A percentile compares a stretch with the other conserved stretches of the same genome.
Conservation (phyloP, 2,888 invertebrate species). For the Syrista parreyssii region DNA sequence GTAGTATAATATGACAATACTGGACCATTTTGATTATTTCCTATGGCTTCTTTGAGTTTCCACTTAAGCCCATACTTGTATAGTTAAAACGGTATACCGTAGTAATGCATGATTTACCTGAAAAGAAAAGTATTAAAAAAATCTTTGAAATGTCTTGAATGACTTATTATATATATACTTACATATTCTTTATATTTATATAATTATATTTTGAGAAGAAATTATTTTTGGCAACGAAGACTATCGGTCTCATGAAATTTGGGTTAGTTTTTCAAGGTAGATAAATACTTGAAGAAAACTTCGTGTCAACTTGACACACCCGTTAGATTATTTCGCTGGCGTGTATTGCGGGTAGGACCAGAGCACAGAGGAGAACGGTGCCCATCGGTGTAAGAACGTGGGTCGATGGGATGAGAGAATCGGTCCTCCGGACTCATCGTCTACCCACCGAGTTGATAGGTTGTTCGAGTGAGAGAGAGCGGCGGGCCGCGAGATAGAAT, state of each 20-base stretch:
- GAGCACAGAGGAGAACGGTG: constrained; percentile 55
- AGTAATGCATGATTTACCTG: not conserved
- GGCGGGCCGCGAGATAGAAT: constrained; percentile 57
- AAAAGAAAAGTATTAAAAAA: not conserved
- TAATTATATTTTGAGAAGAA: not conserved
- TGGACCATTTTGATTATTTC: not conserved
- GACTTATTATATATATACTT: too few relatives aligned
- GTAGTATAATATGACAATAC: too few relatives aligned
- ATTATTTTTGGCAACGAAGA: not conserved
- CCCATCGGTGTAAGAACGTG: constrained; percentile 64
- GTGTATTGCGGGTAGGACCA: constrained; percentile 57
- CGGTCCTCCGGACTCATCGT: constrained; percentile 60
- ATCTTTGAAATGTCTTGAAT: too few relatives aligned
- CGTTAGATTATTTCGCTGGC: constrained; percentile 49
- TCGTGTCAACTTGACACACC: constrained; percentile 39
- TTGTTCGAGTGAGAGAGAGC: constrained; percentile 57
- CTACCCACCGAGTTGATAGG: constrained; percentile 65
- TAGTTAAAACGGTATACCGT: not conserved
- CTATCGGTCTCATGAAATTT: not conserved
- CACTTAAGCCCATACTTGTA: not conserved
- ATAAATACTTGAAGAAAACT: not conserved
- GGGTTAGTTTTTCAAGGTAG: not conserved
- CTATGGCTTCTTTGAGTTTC: not conserved
- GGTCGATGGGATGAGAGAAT: constrained; percentile 64
- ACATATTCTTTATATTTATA: too few relatives aligned